These are phyloP conservation scores for Centruroides sculpturatus DNA, from an alignment of 1,140 invertebrate genomes.

Conservation along the genomic window DNA sequence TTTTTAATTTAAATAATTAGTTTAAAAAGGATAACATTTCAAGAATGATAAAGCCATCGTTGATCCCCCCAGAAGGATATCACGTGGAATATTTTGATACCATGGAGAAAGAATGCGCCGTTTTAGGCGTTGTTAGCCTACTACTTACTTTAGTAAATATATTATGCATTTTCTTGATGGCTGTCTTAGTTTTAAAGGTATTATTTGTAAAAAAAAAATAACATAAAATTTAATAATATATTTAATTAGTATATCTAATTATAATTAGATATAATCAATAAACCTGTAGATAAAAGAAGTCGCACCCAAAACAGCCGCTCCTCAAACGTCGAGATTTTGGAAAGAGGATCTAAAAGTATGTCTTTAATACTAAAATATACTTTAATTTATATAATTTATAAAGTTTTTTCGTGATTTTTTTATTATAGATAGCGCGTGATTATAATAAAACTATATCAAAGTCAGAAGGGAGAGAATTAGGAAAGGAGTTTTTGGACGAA, in stretches of 20 bases:
- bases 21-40: too few species aligned
- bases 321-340: conserved; percentile 59
- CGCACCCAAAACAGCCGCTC: conserved; percentile 42
- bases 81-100: conserved; percentile 49
- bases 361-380: background rate
- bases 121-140: conserved; percentile 61
- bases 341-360: conserved; percentile 49
- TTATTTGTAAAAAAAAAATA: background rate
- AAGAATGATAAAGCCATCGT: conserved; percentile 6
- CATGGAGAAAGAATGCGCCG: conserved; percentile 53
- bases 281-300: conserved; percentile 61
- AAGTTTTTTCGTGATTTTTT: background rate
- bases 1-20: too few species aligned
- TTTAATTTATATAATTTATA: background rate
- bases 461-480: conserved; percentile 13
- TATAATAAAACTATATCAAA: conserved; percentile 31
- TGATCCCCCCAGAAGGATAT: conserved; percentile 17
- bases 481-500: conserved; percentile 18
- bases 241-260: background rate
- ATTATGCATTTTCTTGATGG: conserved; percentile 64
- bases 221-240: background rate
- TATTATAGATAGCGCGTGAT: conserved; percentile 38
- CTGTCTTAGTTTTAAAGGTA: conserved; percentile 64
- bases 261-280: background rate
- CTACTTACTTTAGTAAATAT: conserved; percentile 67